Evolutionary conservation across 2,797 vertebrate genomes (phyloP), one percentile per base, ranked within the genome.

Genomic region (Denticeps clupeoides): DNA sequence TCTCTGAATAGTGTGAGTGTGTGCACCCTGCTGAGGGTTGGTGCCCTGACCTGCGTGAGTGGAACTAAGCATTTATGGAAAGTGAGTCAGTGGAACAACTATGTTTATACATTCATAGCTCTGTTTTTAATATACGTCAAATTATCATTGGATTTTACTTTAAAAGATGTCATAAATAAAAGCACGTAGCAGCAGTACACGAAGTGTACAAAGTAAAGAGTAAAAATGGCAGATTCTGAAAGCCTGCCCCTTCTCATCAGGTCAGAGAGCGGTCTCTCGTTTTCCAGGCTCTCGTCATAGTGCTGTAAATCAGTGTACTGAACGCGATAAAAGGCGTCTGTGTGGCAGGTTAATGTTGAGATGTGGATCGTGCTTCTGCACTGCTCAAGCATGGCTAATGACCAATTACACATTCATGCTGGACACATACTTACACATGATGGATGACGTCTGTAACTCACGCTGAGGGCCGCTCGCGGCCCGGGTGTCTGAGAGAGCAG

Each of bases 351-450:
- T 44, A 48, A 28, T 26, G 33, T 23, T 18, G 41, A 43, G 28
- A 50, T 24, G 32, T 35, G 49, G 55, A 47, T 31, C 16, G 33
- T 22, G 13, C 23, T 51, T 37, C 22, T 28, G n/a, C 44, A 16
- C 45, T 16, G 48, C 16, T 27, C 41, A 49, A 50, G 49, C 47
- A 49, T 41, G 40, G 35, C 55, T 53, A 56, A 63, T 56, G 55
- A 55, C 45, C 55, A 56, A 52, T 58, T 55, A 38, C 45, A 41
- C 29, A 52, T 52, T 47, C 44, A 35, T 23, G 24, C 22, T 3
- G 43, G 28, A 26, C 13, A 16, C 15, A 45, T 26, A 27, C 32
- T 26, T 42, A 22, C 32, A 41, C 41, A 42, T 55, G 52, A 55
- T 58, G 56, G 45, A 62, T 63, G 29, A 35, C 13, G 16, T 22